phyloP scores from a whole-genome alignment of 2,797 vertebrate genomes.

The Cheirogaleus major region DNA sequence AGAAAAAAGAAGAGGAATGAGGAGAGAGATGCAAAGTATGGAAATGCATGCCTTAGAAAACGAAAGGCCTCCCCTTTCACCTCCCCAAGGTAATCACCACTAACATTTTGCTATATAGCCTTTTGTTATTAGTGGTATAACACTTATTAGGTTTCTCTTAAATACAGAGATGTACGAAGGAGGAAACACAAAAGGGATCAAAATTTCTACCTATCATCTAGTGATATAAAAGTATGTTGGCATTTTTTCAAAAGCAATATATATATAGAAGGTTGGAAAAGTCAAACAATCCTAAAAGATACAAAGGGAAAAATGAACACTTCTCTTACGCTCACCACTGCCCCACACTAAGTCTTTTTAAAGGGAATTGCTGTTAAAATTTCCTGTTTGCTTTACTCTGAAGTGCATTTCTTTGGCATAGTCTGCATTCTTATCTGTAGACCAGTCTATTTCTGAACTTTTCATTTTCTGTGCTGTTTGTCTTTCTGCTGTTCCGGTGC shows the following conservation, averaged over 20 bases:
- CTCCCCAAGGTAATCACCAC: not conserved
- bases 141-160: not conserved
- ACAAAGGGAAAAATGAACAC: not conserved
- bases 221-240: not conserved
- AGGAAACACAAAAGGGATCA: not conserved
- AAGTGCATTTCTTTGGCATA: not conserved
- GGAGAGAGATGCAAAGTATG: not conserved
- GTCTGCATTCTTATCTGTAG: not conserved
- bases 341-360: not conserved
- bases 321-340: not conserved
- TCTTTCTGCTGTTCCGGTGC: not conserved
- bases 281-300: not conserved
- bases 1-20: not conserved
- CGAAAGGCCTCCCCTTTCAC: not conserved
- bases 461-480: not conserved
- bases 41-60: not conserved
- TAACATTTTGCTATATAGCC: not conserved
- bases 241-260: not conserved
- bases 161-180: not conserved
- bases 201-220: not conserved
- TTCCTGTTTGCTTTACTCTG: not conserved
- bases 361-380: not conserved
- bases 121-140: not conserved
- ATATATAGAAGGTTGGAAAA: not conserved
- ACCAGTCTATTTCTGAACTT: not conserved